phyloP scores from a whole-genome alignment of 2,888 invertebrate species.

The Drosophila neonasuta region DNA sequence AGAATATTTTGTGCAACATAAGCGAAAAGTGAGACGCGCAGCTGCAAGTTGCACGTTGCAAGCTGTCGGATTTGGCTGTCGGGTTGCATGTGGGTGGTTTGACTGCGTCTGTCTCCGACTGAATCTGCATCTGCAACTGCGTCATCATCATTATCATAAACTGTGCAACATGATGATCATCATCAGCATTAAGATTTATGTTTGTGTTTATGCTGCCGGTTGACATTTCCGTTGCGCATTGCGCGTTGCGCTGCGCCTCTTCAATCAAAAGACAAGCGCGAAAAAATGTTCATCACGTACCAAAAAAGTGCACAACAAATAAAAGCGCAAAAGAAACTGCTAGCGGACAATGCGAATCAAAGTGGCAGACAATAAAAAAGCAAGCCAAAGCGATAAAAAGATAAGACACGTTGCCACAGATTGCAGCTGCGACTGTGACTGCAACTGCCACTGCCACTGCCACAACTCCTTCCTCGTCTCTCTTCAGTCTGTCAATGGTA shows the following conservation, averaged over 20 bases:
- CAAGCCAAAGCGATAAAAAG: constrained; percentile 71
- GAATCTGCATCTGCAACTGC: constrained; percentile 31
- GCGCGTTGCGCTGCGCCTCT: constrained; percentile 60
- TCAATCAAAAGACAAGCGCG: constrained; percentile 68
- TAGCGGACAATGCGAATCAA: constrained; percentile 58
- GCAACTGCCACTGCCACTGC: not conserved
- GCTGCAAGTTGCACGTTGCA: constrained; percentile 23
- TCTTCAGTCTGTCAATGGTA: constrained; percentile 40
- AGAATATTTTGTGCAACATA: constrained; percentile 25
- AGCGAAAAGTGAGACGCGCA: constrained; percentile 55
- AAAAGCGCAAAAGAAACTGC: constrained; percentile 28
- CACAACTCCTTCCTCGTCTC: not conserved
- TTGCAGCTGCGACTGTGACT: constrained; percentile 31
- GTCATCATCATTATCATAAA: constrained; percentile 54
- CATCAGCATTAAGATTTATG: constrained; percentile 70
- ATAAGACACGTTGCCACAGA: constrained; percentile 73
- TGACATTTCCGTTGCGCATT: constrained; percentile 70
- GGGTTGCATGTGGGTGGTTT: constrained; percentile 51
- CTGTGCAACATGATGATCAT: constrained; percentile 28
- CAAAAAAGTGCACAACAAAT: constrained; percentile 26
- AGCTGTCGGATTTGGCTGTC: constrained; percentile 12
- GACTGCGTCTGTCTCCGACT: not conserved
- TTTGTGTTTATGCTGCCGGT: constrained; percentile 68
- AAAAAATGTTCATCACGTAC: constrained; percentile 62
- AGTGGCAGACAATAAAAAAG: constrained; percentile 73